phyloP scores from a whole-genome alignment of 1,140 invertebrate genomes.

The Drosophila rhopaloa region DNA sequence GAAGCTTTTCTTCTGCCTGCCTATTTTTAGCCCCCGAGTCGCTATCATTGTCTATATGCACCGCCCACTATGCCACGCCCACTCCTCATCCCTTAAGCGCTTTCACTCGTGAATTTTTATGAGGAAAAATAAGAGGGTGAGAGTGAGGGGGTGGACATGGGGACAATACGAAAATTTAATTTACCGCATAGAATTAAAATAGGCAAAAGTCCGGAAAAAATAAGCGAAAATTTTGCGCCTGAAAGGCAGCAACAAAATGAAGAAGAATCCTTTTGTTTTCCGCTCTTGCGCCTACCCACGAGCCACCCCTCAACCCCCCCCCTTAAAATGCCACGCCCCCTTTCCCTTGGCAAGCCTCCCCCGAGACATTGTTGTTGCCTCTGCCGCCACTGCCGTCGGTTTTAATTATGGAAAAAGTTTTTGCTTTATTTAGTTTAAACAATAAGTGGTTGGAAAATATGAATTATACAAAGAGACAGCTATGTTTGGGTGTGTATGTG shows the following conservation, averaged over 20 bases:
- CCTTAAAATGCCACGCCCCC: not conserved
- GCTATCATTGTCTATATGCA: constrained; percentile 1
- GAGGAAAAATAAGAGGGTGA: not conserved
- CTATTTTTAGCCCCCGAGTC: constrained; percentile 55
- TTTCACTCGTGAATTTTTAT: constrained; percentile 62
- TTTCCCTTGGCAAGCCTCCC: constrained; percentile 1
- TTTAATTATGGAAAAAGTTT: constrained; percentile 80
- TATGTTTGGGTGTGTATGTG: constrained; percentile 9
- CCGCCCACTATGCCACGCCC: not conserved
- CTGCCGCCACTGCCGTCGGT: constrained; percentile 48
- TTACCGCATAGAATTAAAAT: constrained; percentile 76
- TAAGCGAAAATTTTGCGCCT: constrained; percentile 47
- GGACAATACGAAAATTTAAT: constrained; percentile 74
- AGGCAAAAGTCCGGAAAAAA: constrained; percentile 47
- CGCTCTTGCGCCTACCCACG: constrained; percentile 51
- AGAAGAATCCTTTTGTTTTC: constrained; percentile 68
- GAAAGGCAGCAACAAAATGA: constrained; percentile 26
- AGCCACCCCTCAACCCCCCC: not conserved
- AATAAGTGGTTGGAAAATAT: constrained; percentile 80
- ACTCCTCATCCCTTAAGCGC: constrained; percentile 31
- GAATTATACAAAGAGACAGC: constrained; percentile 71
- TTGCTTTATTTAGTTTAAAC: constrained; percentile 80
- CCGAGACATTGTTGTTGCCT: constrained; percentile 15
- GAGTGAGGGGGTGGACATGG: constrained; percentile 13
- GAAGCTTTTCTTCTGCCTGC: constrained; percentile 20